These are phyloP conservation scores for Caenorhabditis sulstoni DNA, from an alignment of 2,888 invertebrate species.

Conservation along the genomic window DNA sequence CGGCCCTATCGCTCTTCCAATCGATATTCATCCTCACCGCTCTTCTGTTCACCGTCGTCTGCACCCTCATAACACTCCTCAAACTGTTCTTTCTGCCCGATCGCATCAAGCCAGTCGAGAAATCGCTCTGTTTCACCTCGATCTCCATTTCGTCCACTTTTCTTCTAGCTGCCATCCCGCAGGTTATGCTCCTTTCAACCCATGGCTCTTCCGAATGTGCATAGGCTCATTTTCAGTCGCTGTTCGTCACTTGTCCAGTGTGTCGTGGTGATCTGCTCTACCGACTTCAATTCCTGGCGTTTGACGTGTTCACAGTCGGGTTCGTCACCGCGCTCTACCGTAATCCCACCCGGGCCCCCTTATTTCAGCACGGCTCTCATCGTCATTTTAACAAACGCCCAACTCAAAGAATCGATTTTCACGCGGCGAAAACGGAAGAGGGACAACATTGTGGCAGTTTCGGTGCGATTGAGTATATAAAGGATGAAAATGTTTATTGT, in stretches of 20 bases:
- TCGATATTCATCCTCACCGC: conserved; percentile 23
- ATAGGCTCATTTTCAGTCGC: background rate
- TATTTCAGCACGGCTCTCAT: conserved; percentile 7
- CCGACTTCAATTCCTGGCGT: background rate
- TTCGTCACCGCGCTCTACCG: background rate
- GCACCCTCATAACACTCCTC: conserved; percentile 18
- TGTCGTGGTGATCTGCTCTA: background rate
- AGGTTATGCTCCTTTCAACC: background rate
- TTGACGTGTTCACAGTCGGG: conserved; percentile 6
- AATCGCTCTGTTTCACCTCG: conserved; percentile 18
- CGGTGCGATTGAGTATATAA: background rate
- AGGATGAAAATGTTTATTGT: background rate
- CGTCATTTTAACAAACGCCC: background rate
- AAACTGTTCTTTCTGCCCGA: conserved; percentile 3
- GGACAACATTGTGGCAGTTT: too few species aligned
- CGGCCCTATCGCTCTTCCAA: conserved; percentile 28
- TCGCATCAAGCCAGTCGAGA: conserved; percentile 24
- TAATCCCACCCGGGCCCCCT: too few species aligned
- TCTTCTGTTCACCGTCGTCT: conserved; percentile 7
- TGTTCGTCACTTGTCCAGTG: background rate
- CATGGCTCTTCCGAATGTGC: background rate
- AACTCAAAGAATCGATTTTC: background rate
- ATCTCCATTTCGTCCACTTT: conserved; percentile 17
- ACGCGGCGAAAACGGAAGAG: too few species aligned
- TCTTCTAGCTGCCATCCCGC: conserved; percentile 12